Base-by-base conservation (phyloP, 92 coral and sea anemone species). In the Zoanthus sansibaricus region DNA sequence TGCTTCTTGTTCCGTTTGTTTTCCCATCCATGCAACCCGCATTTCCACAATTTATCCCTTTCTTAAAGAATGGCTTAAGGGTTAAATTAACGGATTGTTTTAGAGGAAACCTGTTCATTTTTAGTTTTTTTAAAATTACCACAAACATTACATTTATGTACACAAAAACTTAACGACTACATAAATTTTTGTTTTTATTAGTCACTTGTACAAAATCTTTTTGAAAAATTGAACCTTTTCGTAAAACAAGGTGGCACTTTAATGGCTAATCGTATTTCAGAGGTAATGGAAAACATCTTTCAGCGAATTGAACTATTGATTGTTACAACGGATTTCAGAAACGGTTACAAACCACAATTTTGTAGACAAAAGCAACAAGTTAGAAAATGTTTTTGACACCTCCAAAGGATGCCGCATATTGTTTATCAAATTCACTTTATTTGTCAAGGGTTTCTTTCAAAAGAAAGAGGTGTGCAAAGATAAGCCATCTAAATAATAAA, bases 371-470 rank as follows among this genome's bases (percentile, higher is more conserved):
- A 31, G 20, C 37, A 67, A 42, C 74, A 3, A 16, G 64, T 54
- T 7, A 25, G 59, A 80, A 80, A 47, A 62, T 46, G 74, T 13
- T 80, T 21, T 69, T 64, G 85, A 12, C 59, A 30, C 58, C 66
- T 32, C 67, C 85, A 80, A 80, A 79, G 21, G 56, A 48, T n/a
- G 73, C 85, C 85, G 85, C 85, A 51, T 12, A 64, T 17, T 80
- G 73, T 80, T 66, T 47, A 46, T 64, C 75, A 51, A 70, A 80
- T 46, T 20, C 73, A 11, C 8, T 69, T 37, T 69, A 51, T 80
- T 45, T 80, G 58, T 71, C 20, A 31, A 80, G 44, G 16, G 21
- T 66, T 80, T 45, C 33, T 64, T 79, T 80, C 44, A 37, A 18
- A 80, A 66, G 70, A n/a, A 15, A 12, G 3, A 49, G 16, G 16